Base-by-base conservation (phyloP, 2,797 vertebrate species). In the Danio tinwini region DNA sequence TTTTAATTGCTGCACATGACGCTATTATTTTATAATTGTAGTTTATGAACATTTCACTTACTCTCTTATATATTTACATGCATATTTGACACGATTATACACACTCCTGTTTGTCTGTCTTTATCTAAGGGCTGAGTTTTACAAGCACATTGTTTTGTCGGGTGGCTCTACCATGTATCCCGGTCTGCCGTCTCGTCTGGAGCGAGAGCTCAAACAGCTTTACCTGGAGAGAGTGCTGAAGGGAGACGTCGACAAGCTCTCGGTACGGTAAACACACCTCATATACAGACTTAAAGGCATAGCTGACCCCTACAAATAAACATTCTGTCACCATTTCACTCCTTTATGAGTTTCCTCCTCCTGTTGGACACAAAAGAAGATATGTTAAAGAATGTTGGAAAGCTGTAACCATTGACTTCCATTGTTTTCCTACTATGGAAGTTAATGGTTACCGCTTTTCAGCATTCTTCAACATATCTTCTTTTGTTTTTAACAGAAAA, bases 101-200 rank as follows among this genome's bases (percentile, higher is more conserved):
- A 40, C 16, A 10, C 64, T 39, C 3, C 11, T 44, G 4, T 44
- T 19, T 19, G 37, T 19, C 5, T 55, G 1, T 76, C 14, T n/a
- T 16, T 59, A 4, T 70, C n/a, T 82, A 91, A 99, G 98, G 89
- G 89, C 97, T 71, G 98, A 99, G 89, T 99, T 99, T 92, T 99
- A 99, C 89, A 99, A 99, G 88, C 98, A 99, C 91, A 99, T 99
- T 7, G 98, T 99, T 83, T 87, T 99, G 68, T 99, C 98, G 0
- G 98, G 98, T 72, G 98, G 98, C 0, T 99, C 98, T 86, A 99
- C 98, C 83, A 99, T 99, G 97, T 99, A 99, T 85, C 98, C 98
- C 0, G 97, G 98, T 11, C 94, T 99, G 87, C 98, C 98, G 0
- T 99, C 97, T 0, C 94, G 97, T 1, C 94, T 99, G 93, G 97